Conservation (phyloP, 2,888 invertebrate species). For the Caenorhabditis japonica region DNA sequence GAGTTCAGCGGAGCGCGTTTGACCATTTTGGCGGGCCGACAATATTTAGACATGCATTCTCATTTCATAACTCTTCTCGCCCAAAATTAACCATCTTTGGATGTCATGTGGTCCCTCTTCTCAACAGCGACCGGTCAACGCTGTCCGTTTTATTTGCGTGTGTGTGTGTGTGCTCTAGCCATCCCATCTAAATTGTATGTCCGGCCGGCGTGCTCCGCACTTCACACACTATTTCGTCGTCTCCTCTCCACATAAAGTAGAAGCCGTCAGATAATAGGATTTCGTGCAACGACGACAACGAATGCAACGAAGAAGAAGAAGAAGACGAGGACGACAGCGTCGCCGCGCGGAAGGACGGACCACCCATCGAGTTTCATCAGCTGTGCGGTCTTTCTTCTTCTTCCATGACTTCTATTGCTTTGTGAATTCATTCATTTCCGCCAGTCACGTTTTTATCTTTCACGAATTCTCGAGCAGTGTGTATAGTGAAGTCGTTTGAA, state of each 20-base stretch:
- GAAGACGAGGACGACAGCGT: conserved; percentile 20
- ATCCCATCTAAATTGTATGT: conserved; percentile 46
- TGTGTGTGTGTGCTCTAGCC: conserved; percentile 39
- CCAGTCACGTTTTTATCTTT: too few relatives aligned
- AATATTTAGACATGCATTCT: too few relatives aligned
- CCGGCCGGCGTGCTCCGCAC: neutral
- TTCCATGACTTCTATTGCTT: conserved; percentile 12
- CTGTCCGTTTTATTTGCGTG: conserved; percentile 51
- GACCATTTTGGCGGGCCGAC: too few relatives aligned
- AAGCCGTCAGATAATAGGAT: conserved; percentile 52
- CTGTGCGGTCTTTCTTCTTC: conserved; percentile 7
- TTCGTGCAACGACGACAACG: conserved; percentile 39
- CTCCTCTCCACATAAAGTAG: conserved; percentile 36
- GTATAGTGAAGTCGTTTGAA: too few relatives aligned
- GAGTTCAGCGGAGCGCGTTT: too few relatives aligned
- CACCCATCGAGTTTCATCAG: conserved; percentile 52
- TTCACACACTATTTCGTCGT: neutral
- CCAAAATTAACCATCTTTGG: conserved; percentile 13
- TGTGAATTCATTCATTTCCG: too few relatives aligned
- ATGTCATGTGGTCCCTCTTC: neutral
- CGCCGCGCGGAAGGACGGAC: conserved; percentile 17
- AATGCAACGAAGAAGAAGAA: conserved; percentile 10
- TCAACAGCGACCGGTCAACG: conserved; percentile 19
- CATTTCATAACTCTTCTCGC: neutral
- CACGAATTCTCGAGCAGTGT: too few relatives aligned